Evolutionary conservation across 2,888 invertebrate species (phyloP).

Genomic region (Dioctria rufipes): DNA sequence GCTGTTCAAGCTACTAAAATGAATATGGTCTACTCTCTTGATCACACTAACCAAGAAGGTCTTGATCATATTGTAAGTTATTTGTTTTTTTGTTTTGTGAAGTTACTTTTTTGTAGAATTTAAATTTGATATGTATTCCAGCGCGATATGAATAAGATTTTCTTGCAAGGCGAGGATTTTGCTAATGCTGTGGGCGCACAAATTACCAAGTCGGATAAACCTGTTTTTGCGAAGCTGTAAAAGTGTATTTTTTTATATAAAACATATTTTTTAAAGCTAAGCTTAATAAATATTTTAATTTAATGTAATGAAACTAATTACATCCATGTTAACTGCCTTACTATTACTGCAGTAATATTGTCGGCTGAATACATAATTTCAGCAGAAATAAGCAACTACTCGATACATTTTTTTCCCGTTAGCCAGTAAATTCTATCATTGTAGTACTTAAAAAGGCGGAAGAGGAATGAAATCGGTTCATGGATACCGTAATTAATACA

Average conservation of each 20-base stretch:
- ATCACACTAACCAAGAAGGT: constrained; percentile 89
- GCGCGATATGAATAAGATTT: constrained; percentile 86
- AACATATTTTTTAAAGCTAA: too few relatives aligned
- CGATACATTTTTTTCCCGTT: too few relatives aligned
- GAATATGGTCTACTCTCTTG: constrained; percentile 87
- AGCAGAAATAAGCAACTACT: too few relatives aligned
- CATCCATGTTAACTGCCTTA: too few relatives aligned
- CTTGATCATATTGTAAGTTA: constrained; percentile 90
- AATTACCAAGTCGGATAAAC: constrained; percentile 77
- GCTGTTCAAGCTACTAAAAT: constrained; percentile 94
- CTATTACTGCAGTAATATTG: too few relatives aligned
- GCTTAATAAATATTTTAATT: too few relatives aligned
- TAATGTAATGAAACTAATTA: too few relatives aligned
- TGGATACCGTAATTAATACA: too few relatives aligned
- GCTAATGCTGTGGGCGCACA: constrained; percentile 84
- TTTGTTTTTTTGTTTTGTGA: background rate
- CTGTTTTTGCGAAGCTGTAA: constrained; percentile 87
- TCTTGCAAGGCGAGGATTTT: constrained; percentile 93
- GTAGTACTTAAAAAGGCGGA: too few relatives aligned
- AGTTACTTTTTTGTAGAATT: constrained; percentile 36
- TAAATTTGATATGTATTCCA: constrained; percentile 71
- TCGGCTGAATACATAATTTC: too few relatives aligned
- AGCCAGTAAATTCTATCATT: too few relatives aligned
- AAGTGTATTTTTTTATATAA: background rate
- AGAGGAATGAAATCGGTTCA: too few relatives aligned